These are phyloP conservation scores for Sebastes minor DNA, from an alignment of 2,797 vertebrate species.

Conservation along the genomic window DNA sequence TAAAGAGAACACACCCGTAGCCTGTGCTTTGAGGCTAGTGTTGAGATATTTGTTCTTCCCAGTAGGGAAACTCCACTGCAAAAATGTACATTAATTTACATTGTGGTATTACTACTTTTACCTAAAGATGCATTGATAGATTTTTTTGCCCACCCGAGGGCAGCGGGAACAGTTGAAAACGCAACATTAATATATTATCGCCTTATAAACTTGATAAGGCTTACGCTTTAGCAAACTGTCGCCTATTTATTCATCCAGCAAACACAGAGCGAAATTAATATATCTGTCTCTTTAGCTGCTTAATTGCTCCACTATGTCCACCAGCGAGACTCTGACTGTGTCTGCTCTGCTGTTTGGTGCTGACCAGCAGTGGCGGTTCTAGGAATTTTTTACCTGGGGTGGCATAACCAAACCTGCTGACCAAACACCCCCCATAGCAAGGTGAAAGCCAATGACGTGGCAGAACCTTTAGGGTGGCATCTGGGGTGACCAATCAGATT, in stretches of 20 bases:
- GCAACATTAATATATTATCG: background rate
- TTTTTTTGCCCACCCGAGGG: background rate
- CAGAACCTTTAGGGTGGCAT: too few species aligned
- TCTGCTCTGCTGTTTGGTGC: too few species aligned
- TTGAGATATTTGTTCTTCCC: background rate
- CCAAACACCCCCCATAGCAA: too few species aligned
- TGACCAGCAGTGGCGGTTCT: too few species aligned
- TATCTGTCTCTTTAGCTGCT: background rate
- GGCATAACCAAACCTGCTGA: too few species aligned
- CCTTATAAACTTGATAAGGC: background rate
- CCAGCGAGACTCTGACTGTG: accelerated
- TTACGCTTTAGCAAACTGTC: background rate
- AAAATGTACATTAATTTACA: background rate
- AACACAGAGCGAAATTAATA: background rate
- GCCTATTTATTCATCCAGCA: background rate
- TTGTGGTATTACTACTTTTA: background rate
- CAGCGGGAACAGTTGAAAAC: background rate
- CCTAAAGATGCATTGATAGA: background rate
- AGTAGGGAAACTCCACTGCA: background rate
- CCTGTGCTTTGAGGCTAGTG: background rate
- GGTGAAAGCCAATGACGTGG: too few species aligned
- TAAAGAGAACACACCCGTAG: too few species aligned
- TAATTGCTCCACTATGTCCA: background rate
- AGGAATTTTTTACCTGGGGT: too few species aligned
- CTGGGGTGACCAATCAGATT: too few species aligned